A percentile compares a stretch with the other conserved stretches of the same genome.
Evolutionary conservation across 53 echinoderm and acorn worm species (phyloP).

Genomic region (Apostichopus leukothele): DNA sequence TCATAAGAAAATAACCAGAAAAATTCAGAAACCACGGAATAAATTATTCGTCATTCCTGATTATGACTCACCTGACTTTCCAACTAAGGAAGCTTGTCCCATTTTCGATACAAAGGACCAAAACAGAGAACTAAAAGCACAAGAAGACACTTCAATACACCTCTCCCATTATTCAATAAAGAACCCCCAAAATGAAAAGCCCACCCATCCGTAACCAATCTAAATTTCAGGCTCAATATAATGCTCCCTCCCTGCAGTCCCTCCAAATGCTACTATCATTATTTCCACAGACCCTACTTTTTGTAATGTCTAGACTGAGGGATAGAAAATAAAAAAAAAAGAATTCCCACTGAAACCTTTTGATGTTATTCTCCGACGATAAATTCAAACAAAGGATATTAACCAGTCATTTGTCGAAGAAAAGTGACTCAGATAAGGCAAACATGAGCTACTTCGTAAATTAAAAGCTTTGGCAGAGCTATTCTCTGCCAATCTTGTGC

Average conservation of each 20-base stretch:
- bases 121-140: not conserved
- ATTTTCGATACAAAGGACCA: not conserved
- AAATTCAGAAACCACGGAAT: too few relatives aligned
- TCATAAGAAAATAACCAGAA: too few relatives aligned
- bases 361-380: not conserved
- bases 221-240: not conserved
- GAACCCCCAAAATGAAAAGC: not conserved
- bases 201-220: not conserved
- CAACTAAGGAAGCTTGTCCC: constrained; percentile 12
- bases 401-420: not conserved
- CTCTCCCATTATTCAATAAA: too few relatives aligned
- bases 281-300: not conserved
- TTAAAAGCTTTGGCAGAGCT: not conserved
- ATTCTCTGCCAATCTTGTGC: not conserved
- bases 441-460: not conserved
- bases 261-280: not conserved
- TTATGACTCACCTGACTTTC: constrained; percentile 1
- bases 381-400: constrained; percentile 18
- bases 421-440: constrained; percentile 3
- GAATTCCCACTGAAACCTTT: constrained; percentile 14
- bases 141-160: too few relatives aligned
- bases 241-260: not conserved
- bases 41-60: too few relatives aligned
- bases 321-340: not conserved
- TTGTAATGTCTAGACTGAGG: not conserved